Evolutionary conservation across 2,113 vertebrate genomes (phyloP).

Genomic region (Kryptolebias marmoratus): DNA sequence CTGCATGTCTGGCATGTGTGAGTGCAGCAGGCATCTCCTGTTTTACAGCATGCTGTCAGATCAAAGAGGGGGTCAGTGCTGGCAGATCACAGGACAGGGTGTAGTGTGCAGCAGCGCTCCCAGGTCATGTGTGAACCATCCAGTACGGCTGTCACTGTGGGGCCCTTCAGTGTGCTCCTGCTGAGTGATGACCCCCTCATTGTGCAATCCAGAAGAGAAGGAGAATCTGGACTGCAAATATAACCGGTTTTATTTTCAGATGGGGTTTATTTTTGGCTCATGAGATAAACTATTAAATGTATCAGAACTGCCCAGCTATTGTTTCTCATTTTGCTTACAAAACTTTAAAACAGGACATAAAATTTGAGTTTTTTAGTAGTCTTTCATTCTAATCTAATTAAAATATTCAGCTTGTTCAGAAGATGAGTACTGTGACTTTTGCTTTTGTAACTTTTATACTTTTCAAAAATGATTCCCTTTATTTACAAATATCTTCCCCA

Average conservation of each 20-base stretch:
- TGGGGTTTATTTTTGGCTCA: neutral
- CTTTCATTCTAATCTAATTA: too few relatives aligned
- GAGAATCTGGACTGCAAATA: conserved; percentile 43
- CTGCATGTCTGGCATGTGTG: conserved; percentile 63
- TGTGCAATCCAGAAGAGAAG: conserved; percentile 17
- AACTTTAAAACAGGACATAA: too few relatives aligned
- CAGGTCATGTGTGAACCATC: conserved; percentile 67
- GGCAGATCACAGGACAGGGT: conserved; percentile 43
- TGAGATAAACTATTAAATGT: too few relatives aligned
- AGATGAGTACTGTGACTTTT: too few relatives aligned
- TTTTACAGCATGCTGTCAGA: conserved; percentile 67
- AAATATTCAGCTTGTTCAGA: too few relatives aligned
- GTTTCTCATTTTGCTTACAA: too few relatives aligned
- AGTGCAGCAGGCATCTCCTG: conserved; percentile 36
- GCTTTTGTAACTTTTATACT: too few relatives aligned
- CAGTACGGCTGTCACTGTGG: conserved; percentile 56
- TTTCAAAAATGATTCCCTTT: too few relatives aligned
- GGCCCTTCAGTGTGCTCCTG: conserved; percentile 43
- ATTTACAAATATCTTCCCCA: too few relatives aligned
- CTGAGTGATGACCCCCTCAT: conserved; percentile 55
- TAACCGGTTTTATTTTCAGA: neutral
- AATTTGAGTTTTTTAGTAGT: too few relatives aligned
- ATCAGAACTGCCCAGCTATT: too few relatives aligned
- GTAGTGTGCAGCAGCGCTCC: conserved; percentile 38
- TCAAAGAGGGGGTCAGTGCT: conserved; percentile 63